These are phyloP conservation scores for Nycticebus coucang DNA, from an alignment of 2,113 vertebrate genomes.

Conservation along the genomic window DNA sequence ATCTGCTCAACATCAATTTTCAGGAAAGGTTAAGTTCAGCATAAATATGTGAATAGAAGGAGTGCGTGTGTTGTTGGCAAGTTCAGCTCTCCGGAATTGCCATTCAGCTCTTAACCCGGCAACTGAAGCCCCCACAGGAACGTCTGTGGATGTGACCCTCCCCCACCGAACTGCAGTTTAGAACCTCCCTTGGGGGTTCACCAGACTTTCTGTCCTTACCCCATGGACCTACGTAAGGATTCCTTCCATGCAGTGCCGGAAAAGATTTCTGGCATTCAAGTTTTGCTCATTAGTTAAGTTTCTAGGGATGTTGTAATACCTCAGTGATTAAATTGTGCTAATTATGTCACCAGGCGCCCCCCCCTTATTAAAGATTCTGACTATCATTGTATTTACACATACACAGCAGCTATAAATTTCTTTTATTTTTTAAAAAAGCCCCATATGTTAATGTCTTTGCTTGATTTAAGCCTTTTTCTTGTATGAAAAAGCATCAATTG, in stretches of 20 bases:
- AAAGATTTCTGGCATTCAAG: background rate
- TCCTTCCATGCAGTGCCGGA: background rate
- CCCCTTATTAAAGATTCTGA: background rate
- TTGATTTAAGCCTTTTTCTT: slow-evolving; percentile 19
- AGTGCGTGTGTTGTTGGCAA: background rate
- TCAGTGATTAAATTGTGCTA: background rate
- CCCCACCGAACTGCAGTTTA: background rate
- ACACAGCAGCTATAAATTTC: background rate
- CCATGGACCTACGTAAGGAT: background rate
- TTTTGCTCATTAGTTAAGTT: background rate
- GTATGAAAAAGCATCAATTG: slow-evolving; percentile 27
- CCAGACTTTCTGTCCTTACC: no score
- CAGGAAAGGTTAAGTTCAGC: background rate
- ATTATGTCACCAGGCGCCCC: background rate
- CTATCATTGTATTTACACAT: background rate
- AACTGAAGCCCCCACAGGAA: background rate
- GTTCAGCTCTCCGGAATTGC: background rate
- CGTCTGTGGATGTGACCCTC: background rate
- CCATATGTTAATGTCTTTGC: background rate
- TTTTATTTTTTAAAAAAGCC: background rate
- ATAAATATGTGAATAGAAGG: background rate
- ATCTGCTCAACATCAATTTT: background rate
- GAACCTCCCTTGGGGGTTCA: background rate
- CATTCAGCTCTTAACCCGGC: background rate
- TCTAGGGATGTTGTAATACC: background rate